Evolutionary conservation across 53 echinoderm and acorn worm species (phyloP).

Genomic region (Apostichopus leukothele): DNA sequence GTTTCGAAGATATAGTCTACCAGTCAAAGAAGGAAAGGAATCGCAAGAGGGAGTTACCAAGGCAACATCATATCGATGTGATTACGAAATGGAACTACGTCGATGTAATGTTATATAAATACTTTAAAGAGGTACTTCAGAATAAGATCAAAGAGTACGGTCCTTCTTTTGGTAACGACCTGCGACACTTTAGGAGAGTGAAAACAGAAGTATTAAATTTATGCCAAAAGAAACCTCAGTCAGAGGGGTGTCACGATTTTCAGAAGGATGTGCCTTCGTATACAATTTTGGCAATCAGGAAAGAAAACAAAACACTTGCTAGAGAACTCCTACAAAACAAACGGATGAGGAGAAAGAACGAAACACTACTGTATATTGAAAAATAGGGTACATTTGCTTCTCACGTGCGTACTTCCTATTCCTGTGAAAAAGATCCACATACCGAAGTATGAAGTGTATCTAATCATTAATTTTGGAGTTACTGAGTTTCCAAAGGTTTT

Average conservation of each 20-base stretch:
- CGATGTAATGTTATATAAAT: background rate
- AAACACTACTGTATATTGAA: too few relatives aligned
- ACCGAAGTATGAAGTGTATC: too few relatives aligned
- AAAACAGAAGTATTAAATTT: background rate
- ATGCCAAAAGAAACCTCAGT: background rate
- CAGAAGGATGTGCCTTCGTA: background rate
- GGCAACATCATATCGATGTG: background rate
- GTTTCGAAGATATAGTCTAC: background rate
- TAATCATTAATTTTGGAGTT: too few relatives aligned
- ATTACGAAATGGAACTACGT: background rate
- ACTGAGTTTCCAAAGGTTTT: too few relatives aligned
- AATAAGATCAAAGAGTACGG: background rate
- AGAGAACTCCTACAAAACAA: background rate
- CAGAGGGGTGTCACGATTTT: background rate
- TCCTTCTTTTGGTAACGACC: background rate
- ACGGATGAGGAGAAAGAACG: background rate
- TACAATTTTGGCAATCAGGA: background rate
- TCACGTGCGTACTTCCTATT: too few relatives aligned
- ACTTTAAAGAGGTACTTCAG: background rate
- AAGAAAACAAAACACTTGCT: background rate
- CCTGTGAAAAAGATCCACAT: too few relatives aligned
- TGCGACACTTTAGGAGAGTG: background rate
- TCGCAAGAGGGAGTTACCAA: background rate
- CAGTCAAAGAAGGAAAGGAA: background rate
- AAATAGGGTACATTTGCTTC: too few relatives aligned